Evolutionary conservation across 2,113 vertebrate species (phyloP).

Genomic region (Pedetes capensis): DNA sequence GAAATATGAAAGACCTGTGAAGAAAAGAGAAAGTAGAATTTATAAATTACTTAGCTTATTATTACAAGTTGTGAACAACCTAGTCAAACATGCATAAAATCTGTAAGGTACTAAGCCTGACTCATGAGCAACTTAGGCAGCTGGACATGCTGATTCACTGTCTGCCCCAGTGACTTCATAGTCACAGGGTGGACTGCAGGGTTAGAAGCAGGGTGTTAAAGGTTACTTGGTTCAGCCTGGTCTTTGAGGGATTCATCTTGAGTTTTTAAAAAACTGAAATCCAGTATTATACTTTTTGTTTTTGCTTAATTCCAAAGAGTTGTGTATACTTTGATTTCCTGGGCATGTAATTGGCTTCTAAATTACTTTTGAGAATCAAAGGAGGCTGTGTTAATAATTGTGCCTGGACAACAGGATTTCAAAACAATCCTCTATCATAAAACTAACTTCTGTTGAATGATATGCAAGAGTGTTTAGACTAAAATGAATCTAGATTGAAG

Average conservation of each 20-base stretch:
- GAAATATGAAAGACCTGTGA: not conserved
- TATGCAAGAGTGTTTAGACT: not conserved
- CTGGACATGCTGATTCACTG: not conserved
- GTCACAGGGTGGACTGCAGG: not conserved
- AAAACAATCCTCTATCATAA: not conserved
- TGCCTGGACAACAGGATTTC: not conserved
- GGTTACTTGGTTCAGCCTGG: not conserved
- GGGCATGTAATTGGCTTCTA: not conserved
- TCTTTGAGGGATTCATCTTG: not conserved
- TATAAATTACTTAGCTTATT: not conserved
- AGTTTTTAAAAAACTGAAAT: not conserved
- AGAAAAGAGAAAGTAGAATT: not conserved
- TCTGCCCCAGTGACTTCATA: not conserved
- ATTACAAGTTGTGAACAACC: not conserved
- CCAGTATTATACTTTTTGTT: not conserved
- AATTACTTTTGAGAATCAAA: not conserved
- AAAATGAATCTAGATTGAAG: not conserved
- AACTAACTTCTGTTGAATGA: not conserved
- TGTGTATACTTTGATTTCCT: not conserved
- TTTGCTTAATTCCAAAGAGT: not conserved
- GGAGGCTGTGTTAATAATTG: not conserved
- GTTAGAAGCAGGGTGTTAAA: not conserved
- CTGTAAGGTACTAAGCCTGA: not conserved
- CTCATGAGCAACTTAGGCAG: not conserved
- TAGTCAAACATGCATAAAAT: not conserved